Percentiles rank a stretch among this genome's conserved stretches.
Conservation (phyloP, 53 echinoderm and acorn worm genomes). For the Luidia sarsii region DNA sequence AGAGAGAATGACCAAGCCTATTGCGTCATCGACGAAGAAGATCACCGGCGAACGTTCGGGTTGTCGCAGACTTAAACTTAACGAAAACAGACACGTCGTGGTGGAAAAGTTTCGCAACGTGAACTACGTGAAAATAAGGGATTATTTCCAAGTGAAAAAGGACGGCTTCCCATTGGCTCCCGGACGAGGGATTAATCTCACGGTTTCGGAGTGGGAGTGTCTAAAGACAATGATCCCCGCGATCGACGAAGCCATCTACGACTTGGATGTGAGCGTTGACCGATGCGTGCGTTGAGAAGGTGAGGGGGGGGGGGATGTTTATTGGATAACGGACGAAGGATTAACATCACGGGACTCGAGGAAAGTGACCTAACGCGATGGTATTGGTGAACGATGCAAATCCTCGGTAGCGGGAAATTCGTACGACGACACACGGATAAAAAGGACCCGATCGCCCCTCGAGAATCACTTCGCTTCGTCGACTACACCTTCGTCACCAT, state of each 20-base stretch:
- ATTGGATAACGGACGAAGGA: too few species aligned
- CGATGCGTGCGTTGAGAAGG: too few species aligned
- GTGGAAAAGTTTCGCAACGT: neutral
- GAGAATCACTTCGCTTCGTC: too few species aligned
- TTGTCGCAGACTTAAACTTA: neutral
- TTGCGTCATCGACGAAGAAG: neutral
- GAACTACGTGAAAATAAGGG: slow-evolving; percentile 8
- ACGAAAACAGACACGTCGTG: neutral
- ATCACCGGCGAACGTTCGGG: neutral
- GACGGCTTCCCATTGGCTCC: slow-evolving; percentile 13
- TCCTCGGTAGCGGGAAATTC: too few species aligned
- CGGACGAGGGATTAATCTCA: slow-evolving; percentile 30
- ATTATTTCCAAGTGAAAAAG: neutral
- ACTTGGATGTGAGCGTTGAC: neutral
- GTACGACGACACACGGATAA: too few species aligned
- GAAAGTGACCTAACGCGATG: too few species aligned
- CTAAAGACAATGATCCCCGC: slow-evolving; percentile 16
- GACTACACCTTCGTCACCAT: too few species aligned
- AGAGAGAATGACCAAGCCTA: neutral
- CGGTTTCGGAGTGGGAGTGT: slow-evolving; percentile 7
- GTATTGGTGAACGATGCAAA: too few species aligned
- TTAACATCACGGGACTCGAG: too few species aligned
- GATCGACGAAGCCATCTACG: slow-evolving; percentile 2
- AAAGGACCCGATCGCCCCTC: too few species aligned
- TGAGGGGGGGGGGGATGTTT: too few species aligned